Evolutionary conservation across 2,888 invertebrate genomes (phyloP).

Genomic region (Dryadula phaetusa): DNA sequence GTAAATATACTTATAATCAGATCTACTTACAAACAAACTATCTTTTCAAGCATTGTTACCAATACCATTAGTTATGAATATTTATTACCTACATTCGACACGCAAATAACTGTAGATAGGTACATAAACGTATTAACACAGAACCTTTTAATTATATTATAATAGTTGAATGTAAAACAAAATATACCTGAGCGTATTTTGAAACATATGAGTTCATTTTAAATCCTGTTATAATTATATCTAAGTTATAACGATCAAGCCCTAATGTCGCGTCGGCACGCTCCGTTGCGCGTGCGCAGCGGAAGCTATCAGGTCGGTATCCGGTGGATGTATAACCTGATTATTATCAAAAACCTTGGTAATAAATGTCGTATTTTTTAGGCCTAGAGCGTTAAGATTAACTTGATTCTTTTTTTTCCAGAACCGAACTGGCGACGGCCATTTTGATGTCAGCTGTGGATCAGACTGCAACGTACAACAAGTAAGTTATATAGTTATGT

Average conservation of each 20-base stretch:
- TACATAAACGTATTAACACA: too few species aligned
- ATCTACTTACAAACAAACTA: neutral
- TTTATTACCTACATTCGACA: too few species aligned
- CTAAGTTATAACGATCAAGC: constrained; percentile 38
- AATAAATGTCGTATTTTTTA: constrained; percentile 41
- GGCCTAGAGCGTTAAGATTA: constrained; percentile 19
- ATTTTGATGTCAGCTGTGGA: constrained; percentile 88
- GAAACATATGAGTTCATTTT: constrained; percentile 10
- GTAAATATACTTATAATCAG: neutral
- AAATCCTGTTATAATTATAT: constrained; percentile 35
- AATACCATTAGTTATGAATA: neutral
- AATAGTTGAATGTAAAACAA: too few species aligned
- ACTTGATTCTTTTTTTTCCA: constrained; percentile 61
- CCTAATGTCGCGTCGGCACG: constrained; percentile 55
- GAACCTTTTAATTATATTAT: too few species aligned
- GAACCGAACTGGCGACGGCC: constrained; percentile 89
- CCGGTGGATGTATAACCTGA: constrained; percentile 54
- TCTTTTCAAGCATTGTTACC: neutral
- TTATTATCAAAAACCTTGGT: constrained; percentile 49
- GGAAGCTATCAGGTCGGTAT: constrained; percentile 67
- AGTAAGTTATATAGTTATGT: constrained; percentile 82
- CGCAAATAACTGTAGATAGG: too few species aligned
- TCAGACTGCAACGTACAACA: constrained; percentile 89
- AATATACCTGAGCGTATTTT: neutral
- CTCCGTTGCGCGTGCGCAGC: constrained; percentile 68